phyloP scores from a whole-genome alignment of 2,888 invertebrate genomes.

The Drosophila colorata region DNA sequence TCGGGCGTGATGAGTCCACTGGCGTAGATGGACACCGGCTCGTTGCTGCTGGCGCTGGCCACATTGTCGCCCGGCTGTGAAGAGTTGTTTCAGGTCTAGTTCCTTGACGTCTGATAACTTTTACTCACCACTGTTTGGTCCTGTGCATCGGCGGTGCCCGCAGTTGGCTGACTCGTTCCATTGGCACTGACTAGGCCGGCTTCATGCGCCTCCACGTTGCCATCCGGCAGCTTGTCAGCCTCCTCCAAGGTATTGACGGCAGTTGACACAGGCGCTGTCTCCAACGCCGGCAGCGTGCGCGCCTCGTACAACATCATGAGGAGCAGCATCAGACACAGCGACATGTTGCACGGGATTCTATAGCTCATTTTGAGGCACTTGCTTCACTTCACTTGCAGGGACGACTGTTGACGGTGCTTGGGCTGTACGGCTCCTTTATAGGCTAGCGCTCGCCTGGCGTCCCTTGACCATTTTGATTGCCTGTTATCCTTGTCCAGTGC shows the following conservation, averaged over 20 bases:
- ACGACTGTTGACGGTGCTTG: constrained; percentile 24
- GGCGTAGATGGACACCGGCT: constrained; percentile 77
- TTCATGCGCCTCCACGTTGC: constrained; percentile 28
- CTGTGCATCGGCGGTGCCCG: constrained; percentile 8
- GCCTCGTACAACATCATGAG: constrained; percentile 28
- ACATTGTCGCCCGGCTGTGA: constrained; percentile 65
- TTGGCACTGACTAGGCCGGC: constrained; percentile 17
- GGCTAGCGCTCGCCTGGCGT: neutral
- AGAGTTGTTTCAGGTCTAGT: neutral
- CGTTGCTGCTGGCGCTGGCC: constrained; percentile 73
- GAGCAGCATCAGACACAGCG: constrained; percentile 40
- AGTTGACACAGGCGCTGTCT: constrained; percentile 29
- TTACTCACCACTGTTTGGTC: constrained; percentile 52
- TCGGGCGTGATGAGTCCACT: constrained; percentile 82
- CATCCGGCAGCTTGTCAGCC: constrained; percentile 54
- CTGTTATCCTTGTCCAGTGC: constrained; percentile 6
- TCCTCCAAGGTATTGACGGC: constrained; percentile 63
- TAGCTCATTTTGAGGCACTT: constrained; percentile 41
- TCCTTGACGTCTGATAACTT: rapidly evolving
- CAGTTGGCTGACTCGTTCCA: constrained; percentile 14
- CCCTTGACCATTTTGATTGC: constrained; percentile 15
- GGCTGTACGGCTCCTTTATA: constrained; percentile 35
- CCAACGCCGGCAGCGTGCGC: constrained; percentile 58
- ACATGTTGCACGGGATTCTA: constrained; percentile 25
- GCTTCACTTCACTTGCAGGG: constrained; percentile 20